Conservation (phyloP, 1,140 invertebrate genomes). For the roundworm (Caenorhabditis elegans) region WBcel235 BX284603.4:8891501-8892000, state of each 20-base stretch:
- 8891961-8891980: constrained; percentile 47
- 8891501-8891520: not conserved
- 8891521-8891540: not conserved
- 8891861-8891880: constrained; percentile 55
- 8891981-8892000: not conserved
- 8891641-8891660: too few species aligned
- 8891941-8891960: constrained; percentile 49
- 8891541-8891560: not conserved
- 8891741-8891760: not conserved
- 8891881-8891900: constrained; percentile 58
- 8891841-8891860: not conserved
- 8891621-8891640: not conserved
- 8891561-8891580: not conserved
- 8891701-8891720: constrained; percentile 48
- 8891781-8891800: constrained; percentile 44
- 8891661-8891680: constrained; percentile 11
- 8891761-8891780: not conserved
- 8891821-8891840: not conserved
- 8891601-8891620: constrained; percentile 34
- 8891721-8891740: constrained; percentile 41
- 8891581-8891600: constrained; percentile 39
- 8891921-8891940: constrained; percentile 54
- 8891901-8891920: constrained; percentile 55
- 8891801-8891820: constrained; percentile 21
- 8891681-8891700: constrained; percentile 60